These are phyloP conservation scores for Carapus acus DNA, from an alignment of 2,797 vertebrate species.

Conservation along the genomic window DNA sequence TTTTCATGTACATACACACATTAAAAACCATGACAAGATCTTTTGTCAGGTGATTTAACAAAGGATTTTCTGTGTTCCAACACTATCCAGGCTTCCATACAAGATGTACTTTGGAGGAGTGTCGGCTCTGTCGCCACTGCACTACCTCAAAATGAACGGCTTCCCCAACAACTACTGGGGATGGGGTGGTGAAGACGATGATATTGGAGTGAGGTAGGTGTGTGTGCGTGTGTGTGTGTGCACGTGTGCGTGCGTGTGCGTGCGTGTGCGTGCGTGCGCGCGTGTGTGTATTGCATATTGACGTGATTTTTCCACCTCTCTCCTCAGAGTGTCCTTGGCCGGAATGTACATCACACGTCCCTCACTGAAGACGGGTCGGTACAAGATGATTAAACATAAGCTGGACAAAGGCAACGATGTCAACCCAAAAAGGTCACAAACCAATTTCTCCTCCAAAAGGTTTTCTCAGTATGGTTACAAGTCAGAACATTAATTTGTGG, in stretches of 20 bases:
- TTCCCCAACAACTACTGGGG: constrained; percentile 83
- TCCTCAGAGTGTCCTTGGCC: constrained; percentile 73
- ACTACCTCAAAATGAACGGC: constrained; percentile 82
- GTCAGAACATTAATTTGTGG: no score
- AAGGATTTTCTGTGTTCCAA: no score
- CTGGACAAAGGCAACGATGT: constrained; percentile 75
- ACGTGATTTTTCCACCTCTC: neutral
- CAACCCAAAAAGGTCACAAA: constrained; percentile 74
- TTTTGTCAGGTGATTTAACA: no score
- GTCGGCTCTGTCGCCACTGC: constrained; percentile 73
- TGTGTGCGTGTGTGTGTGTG: no score
- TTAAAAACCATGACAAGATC: no score
- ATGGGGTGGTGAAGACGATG: constrained; percentile 79
- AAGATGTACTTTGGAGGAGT: constrained; percentile 79
- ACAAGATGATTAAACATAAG: constrained; percentile 84
- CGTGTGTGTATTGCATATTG: no score
- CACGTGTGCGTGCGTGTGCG: no score
- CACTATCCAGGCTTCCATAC: constrained; percentile 72
- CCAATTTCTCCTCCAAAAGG: no score
- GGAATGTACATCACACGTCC: constrained; percentile 80
- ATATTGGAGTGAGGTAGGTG: constrained; percentile 74
- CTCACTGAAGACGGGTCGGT: constrained; percentile 70
- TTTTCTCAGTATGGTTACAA: no score
- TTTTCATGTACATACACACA: neutral
- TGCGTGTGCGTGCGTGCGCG: no score